Conservation (phyloP, 2,888 invertebrate genomes). For the Dexiosoma caninum region DNA sequence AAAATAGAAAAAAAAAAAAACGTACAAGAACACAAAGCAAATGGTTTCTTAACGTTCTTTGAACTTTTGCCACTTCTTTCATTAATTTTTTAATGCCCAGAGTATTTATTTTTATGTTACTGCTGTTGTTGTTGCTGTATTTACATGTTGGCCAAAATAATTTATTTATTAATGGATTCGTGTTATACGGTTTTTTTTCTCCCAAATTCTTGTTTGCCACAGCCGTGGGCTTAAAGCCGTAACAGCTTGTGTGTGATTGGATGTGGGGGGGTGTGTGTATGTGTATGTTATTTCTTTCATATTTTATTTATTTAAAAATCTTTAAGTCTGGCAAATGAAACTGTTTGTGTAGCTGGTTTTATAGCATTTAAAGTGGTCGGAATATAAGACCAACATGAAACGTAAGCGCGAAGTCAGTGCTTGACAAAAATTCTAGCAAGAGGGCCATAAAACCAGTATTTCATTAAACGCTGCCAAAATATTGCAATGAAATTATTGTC, state of each 20-base stretch:
- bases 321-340: not conserved
- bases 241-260: not conserved
- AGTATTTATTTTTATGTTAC: too few relatives aligned
- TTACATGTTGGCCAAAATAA: not conserved
- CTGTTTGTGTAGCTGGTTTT: conserved; percentile 11
- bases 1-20: not conserved
- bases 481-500: conserved; percentile 39
- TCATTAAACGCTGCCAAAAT: too few relatives aligned
- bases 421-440: conserved; percentile 34
- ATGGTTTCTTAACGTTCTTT: conserved; percentile 24
- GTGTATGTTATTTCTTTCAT: not conserved
- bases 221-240: conserved; percentile 9
- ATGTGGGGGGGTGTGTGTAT: too few relatives aligned
- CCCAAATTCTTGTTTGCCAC: not conserved
- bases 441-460: not conserved
- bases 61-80: conserved; percentile 40
- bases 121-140: not conserved
- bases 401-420: conserved; percentile 35
- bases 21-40: not conserved
- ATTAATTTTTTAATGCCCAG: not conserved
- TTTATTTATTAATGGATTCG: conserved; percentile 19
- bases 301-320: conserved; percentile 6
- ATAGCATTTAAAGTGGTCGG: conserved; percentile 7
- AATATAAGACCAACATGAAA: conserved; percentile 51
- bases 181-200: not conserved